Evolutionary conservation across 2,113 vertebrate species (phyloP).

Genomic region (Coptodon bakossiorum): DNA sequence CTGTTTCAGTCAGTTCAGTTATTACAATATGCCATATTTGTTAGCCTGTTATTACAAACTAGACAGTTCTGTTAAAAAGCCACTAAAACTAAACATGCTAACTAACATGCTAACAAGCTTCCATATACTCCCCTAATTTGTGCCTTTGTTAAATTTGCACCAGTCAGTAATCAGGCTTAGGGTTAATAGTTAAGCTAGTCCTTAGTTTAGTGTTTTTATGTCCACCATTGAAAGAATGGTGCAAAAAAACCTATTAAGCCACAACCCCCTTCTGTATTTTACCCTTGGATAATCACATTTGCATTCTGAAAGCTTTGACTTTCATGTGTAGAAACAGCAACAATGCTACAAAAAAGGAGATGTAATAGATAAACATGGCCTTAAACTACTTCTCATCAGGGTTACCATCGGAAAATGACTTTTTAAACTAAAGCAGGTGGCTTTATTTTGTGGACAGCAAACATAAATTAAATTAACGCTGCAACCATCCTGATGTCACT

Average conservation of each 20-base stretch:
- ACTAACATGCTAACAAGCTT: background rate
- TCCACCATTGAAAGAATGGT: background rate
- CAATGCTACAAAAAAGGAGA: background rate
- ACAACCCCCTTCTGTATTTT: background rate
- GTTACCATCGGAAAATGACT: background rate
- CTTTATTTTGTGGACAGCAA: background rate
- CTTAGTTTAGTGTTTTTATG: background rate
- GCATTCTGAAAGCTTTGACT: background rate
- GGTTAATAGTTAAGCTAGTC: background rate
- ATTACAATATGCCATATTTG: background rate
- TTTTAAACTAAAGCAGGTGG: background rate
- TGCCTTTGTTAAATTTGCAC: background rate
- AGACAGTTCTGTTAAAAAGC: background rate
- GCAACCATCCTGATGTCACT: background rate
- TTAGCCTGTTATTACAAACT: background rate
- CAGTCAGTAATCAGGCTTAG: background rate
- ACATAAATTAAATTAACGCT: background rate
- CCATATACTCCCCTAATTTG: accelerated
- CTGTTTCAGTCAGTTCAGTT: background rate
- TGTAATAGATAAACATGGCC: background rate
- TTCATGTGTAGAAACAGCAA: background rate
- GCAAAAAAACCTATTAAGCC: background rate
- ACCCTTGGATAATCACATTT: background rate
- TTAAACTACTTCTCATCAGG: background rate
- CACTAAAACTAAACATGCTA: background rate